phyloP scores from a whole-genome alignment of 1,140 invertebrate genomes.

The Contarinia nasturtii region DNA sequence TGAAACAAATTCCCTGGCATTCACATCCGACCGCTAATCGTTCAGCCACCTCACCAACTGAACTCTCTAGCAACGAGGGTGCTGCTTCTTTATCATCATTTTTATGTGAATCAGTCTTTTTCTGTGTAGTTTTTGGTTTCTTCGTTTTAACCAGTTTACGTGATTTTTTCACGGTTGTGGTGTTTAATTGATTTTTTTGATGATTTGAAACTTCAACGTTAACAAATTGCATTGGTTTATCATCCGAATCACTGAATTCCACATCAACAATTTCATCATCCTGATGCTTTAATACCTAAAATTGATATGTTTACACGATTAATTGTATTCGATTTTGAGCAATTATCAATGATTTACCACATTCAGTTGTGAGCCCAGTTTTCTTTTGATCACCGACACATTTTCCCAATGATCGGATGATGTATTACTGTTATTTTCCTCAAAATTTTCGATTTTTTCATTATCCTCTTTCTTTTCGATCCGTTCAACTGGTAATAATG shows the following conservation, averaged over 20 bases:
- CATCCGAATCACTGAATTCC: neutral
- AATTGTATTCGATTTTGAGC: no score
- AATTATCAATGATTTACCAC: no score
- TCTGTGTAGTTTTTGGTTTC: no score
- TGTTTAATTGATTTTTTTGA: no score
- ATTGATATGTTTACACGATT: slow-evolving; percentile 22
- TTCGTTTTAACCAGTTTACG: no score
- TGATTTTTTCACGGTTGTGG: no score
- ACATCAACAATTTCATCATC: neutral
- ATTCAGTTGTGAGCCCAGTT: no score
- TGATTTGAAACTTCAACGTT: neutral
- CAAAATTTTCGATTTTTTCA: slow-evolving; percentile 10
- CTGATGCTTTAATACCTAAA: no score
- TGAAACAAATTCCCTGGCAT: slow-evolving; percentile 56
- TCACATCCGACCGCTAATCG: slow-evolving; percentile 51
- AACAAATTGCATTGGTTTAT: neutral
- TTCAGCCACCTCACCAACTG: slow-evolving; percentile 38
- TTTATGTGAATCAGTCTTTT: no score
- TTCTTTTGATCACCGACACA: no score
- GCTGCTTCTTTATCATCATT: no score
- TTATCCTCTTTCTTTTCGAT: slow-evolving; percentile 31
- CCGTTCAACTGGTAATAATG: slow-evolving; percentile 37
- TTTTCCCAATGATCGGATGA: neutral
- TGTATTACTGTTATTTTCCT: neutral
- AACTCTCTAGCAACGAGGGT: slow-evolving; percentile 6